phyloP scores from a whole-genome alignment of 2,888 invertebrate genomes.

The Melipona bicolor region DNA sequence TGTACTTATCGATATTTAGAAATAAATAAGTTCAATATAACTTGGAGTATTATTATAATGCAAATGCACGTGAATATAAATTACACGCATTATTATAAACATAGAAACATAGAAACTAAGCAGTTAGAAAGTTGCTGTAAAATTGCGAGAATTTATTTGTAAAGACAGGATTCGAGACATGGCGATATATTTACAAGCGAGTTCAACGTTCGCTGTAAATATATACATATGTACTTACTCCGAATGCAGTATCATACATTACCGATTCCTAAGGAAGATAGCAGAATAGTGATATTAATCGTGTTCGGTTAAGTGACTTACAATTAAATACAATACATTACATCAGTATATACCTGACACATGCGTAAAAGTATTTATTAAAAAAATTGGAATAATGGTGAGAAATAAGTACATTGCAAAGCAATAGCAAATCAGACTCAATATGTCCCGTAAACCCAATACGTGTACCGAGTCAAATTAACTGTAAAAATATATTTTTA shows the following conservation, averaged over 20 bases:
- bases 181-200: constrained; percentile 9
- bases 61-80: neutral
- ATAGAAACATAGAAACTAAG: no score
- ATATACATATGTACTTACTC: neutral
- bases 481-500: no score
- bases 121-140: neutral
- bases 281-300: neutral
- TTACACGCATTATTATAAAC: neutral
- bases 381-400: no score
- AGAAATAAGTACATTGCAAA: no score
- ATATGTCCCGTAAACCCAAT: no score
- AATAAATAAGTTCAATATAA: neutral
- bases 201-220: constrained; percentile 19
- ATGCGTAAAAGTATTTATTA: no score
- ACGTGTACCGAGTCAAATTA: no score
- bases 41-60: neutral
- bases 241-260: constrained; percentile 11
- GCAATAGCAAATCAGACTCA: no score
- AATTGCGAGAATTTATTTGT: constrained; percentile 1
- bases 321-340: neutral
- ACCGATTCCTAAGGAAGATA: constrained; percentile 15
- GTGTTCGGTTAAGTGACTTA: neutral
- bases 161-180: neutral
- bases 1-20: neutral
- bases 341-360: neutral